Conservation (phyloP, 2,113 vertebrate species). For the Himantopus leucocephalus region DNA sequence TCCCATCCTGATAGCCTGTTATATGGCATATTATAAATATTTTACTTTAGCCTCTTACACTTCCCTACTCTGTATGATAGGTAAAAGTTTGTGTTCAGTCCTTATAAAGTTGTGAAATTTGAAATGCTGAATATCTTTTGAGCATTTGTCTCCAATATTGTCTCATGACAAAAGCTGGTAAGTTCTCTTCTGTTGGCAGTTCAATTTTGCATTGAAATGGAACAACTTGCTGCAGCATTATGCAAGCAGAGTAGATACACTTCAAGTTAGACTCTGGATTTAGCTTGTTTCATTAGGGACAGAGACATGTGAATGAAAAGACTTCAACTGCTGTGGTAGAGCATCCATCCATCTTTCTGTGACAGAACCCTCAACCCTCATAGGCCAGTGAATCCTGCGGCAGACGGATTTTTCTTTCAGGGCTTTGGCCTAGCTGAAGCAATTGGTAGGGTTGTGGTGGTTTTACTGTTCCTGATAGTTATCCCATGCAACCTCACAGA, state of each 20-base stretch:
- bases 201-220: not conserved
- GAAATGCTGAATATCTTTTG: not conserved
- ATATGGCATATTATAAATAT: not conserved
- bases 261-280: not conserved
- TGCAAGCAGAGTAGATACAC: not conserved
- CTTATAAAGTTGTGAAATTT: not conserved
- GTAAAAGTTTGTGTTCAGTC: not conserved
- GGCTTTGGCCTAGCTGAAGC: not conserved
- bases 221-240: not conserved
- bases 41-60: not conserved
- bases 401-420: fast-evolving
- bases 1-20: not conserved
- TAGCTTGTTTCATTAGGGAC: not conserved
- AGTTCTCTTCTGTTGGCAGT: not conserved
- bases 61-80: not conserved
- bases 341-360: not conserved
- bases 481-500: not conserved
- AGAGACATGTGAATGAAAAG: not conserved
- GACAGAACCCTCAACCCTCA: not conserved
- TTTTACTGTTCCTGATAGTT: not conserved
- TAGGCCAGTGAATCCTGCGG: not conserved
- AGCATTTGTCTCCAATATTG: not conserved
- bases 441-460: not conserved
- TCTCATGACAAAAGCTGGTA: not conserved
- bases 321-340: not conserved